Evolutionary conservation across 2,113 vertebrate species (phyloP), one percentile per base, ranked within the genome.

Genomic region (Jaculus jaculus): DNA sequence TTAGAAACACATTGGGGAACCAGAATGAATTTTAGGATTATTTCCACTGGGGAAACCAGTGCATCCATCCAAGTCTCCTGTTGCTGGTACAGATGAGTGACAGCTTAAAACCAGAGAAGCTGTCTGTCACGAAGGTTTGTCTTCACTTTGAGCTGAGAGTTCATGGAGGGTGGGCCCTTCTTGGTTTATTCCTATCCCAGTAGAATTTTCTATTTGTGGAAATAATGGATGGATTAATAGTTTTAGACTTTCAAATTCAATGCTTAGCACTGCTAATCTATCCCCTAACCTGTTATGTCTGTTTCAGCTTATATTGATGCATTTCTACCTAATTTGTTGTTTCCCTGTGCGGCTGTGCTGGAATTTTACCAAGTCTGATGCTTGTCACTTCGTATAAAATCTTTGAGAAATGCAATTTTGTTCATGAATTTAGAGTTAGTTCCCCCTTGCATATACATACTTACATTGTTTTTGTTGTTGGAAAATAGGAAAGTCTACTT

Each of bases 351-450:
- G 60, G 71, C 47, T 82, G 1, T 79, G 61, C 32, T 88, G n/a
- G 37, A 88, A 71, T 89, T 92, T 94, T 93, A 90, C 71, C 51
- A 95, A 89, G 84, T 92, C 24, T 88, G 54, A 23, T 77, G 26
- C 58, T 93, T 96, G 51, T 94, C 72, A 90, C 90, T 42, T 88
- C 84, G 95, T 84, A 87, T 90, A 63, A 92, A 81, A 60, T 84
- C 51, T 87, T 84, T 94, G 69, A 88, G 28, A 94, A 92, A 88
- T 71, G 58, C 39, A 30, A 90, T 90, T 91, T 71, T 93, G 32
- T 75, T 94, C 72, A 77, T 93, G 84, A 89, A 73, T 84, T 92
- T 91, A 90, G 34, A 95, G 91, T 88, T 83, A n/a, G n/a, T n/a
- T n/a, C n/a, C 42, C 30, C 90, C 72, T 89, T 68, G 30, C 30